Conservation (phyloP, 2,888 invertebrate genomes). For the Pilophorus perplexus region DNA sequence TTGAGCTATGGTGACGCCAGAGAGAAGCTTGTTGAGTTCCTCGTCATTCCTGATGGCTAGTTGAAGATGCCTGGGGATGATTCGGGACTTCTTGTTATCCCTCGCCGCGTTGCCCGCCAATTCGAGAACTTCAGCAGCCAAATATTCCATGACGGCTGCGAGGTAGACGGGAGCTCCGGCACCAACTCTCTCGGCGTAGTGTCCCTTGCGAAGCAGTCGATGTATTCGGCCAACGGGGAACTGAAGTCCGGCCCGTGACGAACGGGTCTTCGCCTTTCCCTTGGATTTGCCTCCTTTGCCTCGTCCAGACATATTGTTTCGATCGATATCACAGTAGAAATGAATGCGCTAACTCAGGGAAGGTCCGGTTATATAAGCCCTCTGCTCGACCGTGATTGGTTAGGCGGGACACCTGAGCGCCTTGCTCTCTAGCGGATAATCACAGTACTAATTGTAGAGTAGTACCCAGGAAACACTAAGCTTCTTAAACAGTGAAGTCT, state of each 20-base stretch:
- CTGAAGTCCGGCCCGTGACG: conserved; percentile 57
- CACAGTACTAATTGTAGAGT: no score
- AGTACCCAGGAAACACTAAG: no score
- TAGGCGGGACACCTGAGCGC: no score
- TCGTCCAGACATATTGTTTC: conserved; percentile 46
- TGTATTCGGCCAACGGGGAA: conserved; percentile 61
- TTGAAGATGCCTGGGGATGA: conserved; percentile 75
- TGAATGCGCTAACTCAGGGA: no score
- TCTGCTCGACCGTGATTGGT: no score
- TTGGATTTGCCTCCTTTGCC: conserved; percentile 51
- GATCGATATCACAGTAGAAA: not conserved
- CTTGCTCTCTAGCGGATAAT: no score
- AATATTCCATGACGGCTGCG: conserved; percentile 63
- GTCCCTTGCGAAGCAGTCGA: conserved; percentile 59
- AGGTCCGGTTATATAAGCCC: no score
- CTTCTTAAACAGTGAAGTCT: no score
- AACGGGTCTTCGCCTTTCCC: no score
- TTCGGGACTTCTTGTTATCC: conserved; percentile 62
- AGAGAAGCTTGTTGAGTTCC: no score
- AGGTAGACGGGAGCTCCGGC: no score
- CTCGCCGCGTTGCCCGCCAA: conserved; percentile 63
- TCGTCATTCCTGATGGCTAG: conserved; percentile 41
- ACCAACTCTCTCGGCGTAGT: conserved; percentile 61
- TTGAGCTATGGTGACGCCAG: no score
- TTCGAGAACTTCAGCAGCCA: conserved; percentile 65